phyloP scores from a whole-genome alignment of 2,113 vertebrate genomes.

The Chionodraco myersi region DNA sequence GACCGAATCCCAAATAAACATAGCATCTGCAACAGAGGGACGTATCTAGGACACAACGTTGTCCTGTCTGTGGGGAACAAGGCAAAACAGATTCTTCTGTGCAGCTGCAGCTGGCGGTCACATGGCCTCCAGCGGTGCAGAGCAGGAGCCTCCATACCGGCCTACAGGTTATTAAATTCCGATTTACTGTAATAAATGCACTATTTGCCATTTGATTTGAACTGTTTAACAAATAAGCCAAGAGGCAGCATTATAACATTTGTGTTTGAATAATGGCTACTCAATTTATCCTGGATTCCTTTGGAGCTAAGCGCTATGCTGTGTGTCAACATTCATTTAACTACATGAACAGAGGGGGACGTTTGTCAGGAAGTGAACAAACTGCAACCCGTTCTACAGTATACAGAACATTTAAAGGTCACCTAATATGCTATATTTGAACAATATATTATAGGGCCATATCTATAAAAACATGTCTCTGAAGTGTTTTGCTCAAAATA shows the following conservation, averaged over 20 bases:
- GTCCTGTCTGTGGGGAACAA: conserved; percentile 51
- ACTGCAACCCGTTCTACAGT: too few relatives aligned
- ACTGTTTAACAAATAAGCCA: background rate
- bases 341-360: background rate
- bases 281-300: background rate
- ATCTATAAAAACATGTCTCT: too few relatives aligned
- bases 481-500: too few relatives aligned
- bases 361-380: background rate
- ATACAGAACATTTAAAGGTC: too few relatives aligned
- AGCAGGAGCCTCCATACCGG: conserved; percentile 11
- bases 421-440: too few relatives aligned
- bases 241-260: background rate
- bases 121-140: conserved; percentile 16
- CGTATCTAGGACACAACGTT: conserved; percentile 41
- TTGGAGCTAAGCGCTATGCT: background rate
- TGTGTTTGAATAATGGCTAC: background rate
- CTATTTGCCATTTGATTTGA: background rate
- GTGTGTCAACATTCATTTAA: background rate
- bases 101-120: conserved; percentile 34
- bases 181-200: background rate
- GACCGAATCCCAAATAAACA: conserved; percentile 52
- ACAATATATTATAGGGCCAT: too few relatives aligned
- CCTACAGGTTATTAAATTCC: background rate
- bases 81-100: conserved; percentile 59
- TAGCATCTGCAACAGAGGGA: conserved; percentile 26